A percentile compares a stretch with the other conserved stretches of the same genome.
These are phyloP conservation scores for Etheostoma nigrum DNA, from an alignment of 2,797 vertebrate genomes.

Conservation along the genomic window DNA sequence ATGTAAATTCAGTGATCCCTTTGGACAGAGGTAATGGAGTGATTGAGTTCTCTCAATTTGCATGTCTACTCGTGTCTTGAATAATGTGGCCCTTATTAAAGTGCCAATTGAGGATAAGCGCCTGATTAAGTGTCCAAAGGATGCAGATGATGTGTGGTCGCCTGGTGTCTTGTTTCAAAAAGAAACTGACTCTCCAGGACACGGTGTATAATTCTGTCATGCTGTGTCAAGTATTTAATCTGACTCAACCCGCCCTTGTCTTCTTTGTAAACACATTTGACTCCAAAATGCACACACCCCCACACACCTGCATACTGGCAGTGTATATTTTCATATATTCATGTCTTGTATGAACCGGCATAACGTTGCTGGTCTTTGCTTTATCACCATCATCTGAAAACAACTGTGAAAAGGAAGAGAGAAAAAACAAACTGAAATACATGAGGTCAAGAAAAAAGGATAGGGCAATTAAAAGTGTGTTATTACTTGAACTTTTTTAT, in stretches of 20 bases:
- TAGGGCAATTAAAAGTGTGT: conserved; percentile 12
- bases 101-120: conserved; percentile 41
- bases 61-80: conserved; percentile 41
- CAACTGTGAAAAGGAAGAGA: conserved; percentile 2
- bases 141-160: conserved; percentile 44
- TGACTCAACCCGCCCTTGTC: conserved; percentile 9
- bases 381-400: conserved; percentile 35
- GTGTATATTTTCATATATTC: conserved; percentile 4
- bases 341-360: conserved; percentile 30
- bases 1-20: conserved; percentile 48
- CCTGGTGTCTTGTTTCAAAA: conserved; percentile 40
- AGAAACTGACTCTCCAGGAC: conserved; percentile 22
- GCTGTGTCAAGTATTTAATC: conserved; percentile 31
- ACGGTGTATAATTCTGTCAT: conserved; percentile 21
- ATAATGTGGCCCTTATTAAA: conserved; percentile 55
- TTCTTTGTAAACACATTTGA: conserved; percentile 39
- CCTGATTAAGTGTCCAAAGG: conserved; percentile 47
- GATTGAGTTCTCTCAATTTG: conserved; percentile 39
- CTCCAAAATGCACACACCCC: not conserved
- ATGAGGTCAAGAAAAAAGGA: conserved; percentile 4
- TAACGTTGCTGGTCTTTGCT: conserved; percentile 8
- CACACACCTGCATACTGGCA: conserved; percentile 26
- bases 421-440: not conserved
- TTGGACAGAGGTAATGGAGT: conserved; percentile 41
- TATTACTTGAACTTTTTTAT: conserved; percentile 8